Evolutionary conservation across 2,797 vertebrate species (phyloP), one percentile per base, ranked within the genome.

Genomic region (Gymnothorax reevesii): DNA sequence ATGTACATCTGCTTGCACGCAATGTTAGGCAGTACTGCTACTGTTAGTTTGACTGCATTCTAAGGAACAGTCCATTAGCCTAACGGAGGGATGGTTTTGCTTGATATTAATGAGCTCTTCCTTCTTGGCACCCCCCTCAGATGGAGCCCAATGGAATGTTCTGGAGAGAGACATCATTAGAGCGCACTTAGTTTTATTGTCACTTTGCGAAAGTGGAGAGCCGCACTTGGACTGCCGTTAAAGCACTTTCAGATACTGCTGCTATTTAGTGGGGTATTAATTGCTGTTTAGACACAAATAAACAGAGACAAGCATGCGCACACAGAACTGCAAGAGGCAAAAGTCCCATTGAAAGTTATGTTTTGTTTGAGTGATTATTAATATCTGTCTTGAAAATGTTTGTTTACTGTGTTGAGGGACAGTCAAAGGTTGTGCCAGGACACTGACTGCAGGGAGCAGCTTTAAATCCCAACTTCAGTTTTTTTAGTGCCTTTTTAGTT

Each of bases 141-240:
- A 1, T 42, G 71, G 27, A 75, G 6, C 33, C 13, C 22, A 22
- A 33, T 13, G 27, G 4, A 15, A 42, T 3, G 13, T 15, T 75
- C 27, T 42, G 12, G 10, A 13, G 25, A 42, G 73, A 75, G 12
- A 75, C 13, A 75, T 75, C 73, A 6, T 75, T 75, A 75, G 73
- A 75, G 73, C 17, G 73, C 73, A 75, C 73, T 75, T 75, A 75
- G 73, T 49, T 75, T 75, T 75, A 75, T 75, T 75, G 73, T 75
- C 73, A 42, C 73, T 75, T 75, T 75, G 27, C 49, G 25, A 7
- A 75, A 75, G 73, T 75, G 73, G 33, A 75, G 73, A 75, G 69
- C 33, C 27, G 22, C 73, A 75, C 33, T 75, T 15, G 15, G 73
- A 33, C 73, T 75, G 73, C 73, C 2, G 73, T 75, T 49, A 75